Conservation (phyloP, 2,888 invertebrate species). For the Caenorhabditis afra region DNA sequence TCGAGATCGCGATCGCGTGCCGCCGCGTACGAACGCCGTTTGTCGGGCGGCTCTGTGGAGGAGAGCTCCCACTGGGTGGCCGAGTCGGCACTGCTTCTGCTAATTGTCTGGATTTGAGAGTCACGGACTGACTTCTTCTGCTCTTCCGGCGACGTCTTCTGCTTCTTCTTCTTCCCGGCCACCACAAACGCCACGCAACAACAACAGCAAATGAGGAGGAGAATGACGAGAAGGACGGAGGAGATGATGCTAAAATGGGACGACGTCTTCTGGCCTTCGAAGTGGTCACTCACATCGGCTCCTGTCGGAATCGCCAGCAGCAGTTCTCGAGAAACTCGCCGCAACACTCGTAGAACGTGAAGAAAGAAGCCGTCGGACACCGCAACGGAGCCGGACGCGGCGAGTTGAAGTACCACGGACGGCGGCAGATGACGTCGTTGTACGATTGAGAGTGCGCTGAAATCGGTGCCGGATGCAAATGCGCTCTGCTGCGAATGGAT, state of each 20-base stretch:
- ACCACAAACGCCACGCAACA: slow-evolving; percentile 46
- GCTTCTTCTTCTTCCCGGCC: slow-evolving; percentile 41
- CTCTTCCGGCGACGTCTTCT: slow-evolving; percentile 22
- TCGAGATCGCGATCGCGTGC: slow-evolving; percentile 51
- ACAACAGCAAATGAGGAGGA: slow-evolving; percentile 60
- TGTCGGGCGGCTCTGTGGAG: slow-evolving; percentile 24
- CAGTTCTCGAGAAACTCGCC: slow-evolving; percentile 60
- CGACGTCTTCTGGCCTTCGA: background rate
- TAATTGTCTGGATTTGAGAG: slow-evolving; percentile 51
- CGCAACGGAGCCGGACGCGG: slow-evolving; percentile 60
- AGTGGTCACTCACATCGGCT: slow-evolving; percentile 56
- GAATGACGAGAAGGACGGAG: slow-evolving; percentile 37
- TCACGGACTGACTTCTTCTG: slow-evolving; percentile 30
- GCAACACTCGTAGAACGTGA: slow-evolving; percentile 66
- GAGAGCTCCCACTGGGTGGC: slow-evolving; percentile 48
- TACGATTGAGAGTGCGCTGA: slow-evolving; percentile 52
- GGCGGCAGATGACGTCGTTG: slow-evolving; percentile 57
- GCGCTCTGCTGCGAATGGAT: too few relatives aligned
- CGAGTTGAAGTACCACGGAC: slow-evolving; percentile 57
- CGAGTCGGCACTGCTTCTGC: slow-evolving; percentile 38
- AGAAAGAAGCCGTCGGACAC: slow-evolving; percentile 62
- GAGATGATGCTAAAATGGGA: slow-evolving; percentile 47
- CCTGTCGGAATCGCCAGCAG: slow-evolving; percentile 58
- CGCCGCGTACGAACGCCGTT: slow-evolving; percentile 50
- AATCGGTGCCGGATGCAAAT: background rate